Evolutionary conservation across 2,797 vertebrate species (phyloP).

Genomic region (Psittacula echo): DNA sequence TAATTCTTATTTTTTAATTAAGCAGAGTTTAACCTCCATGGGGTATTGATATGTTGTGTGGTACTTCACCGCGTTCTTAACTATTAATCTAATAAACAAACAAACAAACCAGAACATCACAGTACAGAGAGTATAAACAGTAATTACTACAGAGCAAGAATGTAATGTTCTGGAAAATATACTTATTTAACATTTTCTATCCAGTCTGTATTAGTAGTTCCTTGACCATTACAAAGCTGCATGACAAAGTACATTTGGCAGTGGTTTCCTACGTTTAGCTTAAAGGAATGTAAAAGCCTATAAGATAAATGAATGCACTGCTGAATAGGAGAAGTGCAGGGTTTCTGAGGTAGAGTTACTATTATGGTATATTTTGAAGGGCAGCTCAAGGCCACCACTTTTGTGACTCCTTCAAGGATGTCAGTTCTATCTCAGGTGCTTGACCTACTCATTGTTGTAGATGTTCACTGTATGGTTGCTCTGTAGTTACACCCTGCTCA

Average conservation of each 20-base stretch:
- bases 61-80: not conserved
- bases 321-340: not conserved
- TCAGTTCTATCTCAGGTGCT: not conserved
- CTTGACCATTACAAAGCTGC: not conserved
- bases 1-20: not conserved
- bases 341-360: not conserved
- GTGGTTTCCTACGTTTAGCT: not conserved
- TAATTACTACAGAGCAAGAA: not conserved
- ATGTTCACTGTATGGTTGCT: fast-evolving
- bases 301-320: not conserved
- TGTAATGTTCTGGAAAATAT: not conserved
- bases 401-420: not conserved
- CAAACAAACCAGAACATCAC: not conserved
- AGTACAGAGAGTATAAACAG: not conserved
- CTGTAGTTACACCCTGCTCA: not conserved
- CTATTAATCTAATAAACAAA: not conserved
- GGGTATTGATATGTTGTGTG: not conserved
- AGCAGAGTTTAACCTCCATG: not conserved
- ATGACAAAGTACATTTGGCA: not conserved
- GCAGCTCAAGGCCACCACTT: not conserved
- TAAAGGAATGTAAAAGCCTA: not conserved
- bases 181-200: not conserved
- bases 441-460: not conserved
- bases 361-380: not conserved
- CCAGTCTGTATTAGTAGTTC: not conserved